Percentiles rank a stretch among this genome's conserved stretches.
Conservation (phyloP, 2,888 invertebrate genomes). For the Agrotis segetum region DNA sequence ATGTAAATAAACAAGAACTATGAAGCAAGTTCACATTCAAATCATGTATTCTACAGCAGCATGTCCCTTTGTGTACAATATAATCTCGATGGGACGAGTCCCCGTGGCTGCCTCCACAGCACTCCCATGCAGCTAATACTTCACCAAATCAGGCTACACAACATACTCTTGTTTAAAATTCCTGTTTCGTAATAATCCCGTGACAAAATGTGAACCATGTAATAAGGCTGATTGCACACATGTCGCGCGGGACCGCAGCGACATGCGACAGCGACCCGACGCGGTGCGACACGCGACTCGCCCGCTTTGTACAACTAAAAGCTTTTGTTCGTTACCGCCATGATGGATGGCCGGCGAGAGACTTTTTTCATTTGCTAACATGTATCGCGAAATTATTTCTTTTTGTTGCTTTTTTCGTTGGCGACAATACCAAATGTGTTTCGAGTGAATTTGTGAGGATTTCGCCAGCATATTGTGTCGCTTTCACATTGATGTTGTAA, state of each 20-base stretch:
- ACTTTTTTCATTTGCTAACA: conserved; percentile 72
- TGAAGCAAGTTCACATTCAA: conserved; percentile 1
- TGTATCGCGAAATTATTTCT: conserved; percentile 67
- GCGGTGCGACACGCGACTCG: conserved; percentile 45
- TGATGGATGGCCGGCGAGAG: conserved; percentile 72
- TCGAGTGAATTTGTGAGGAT: conserved; percentile 51
- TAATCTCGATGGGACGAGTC: conserved; percentile 8
- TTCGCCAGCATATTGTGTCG: conserved; percentile 31
- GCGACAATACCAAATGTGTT: conserved; percentile 50
- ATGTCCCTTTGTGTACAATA: conserved; percentile 19
- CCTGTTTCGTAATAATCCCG: conserved; percentile 41
- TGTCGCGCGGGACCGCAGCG: conserved; percentile 39
- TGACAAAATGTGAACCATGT: conserved; percentile 51
- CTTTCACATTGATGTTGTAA: conserved; percentile 38
- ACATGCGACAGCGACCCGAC: conserved; percentile 8
- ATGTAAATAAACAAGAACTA: conserved; percentile 1
- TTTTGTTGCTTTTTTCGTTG: conserved; percentile 61
- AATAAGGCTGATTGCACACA: conserved; percentile 65
- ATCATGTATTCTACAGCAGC: conserved; percentile 2
- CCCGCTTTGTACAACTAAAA: conserved; percentile 68
- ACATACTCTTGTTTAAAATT: conserved; percentile 49
- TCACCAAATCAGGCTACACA: conserved; percentile 33
- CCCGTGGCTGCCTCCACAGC: conserved; percentile 1
- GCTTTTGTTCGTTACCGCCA: conserved; percentile 70
- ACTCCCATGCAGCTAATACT: conserved; percentile 17